A percentile compares a stretch with the other conserved stretches of the same genome.
These are phyloP conservation scores for Fissipunctia ypsillon DNA, from an alignment of 2,888 invertebrate species.

Conservation along the genomic window DNA sequence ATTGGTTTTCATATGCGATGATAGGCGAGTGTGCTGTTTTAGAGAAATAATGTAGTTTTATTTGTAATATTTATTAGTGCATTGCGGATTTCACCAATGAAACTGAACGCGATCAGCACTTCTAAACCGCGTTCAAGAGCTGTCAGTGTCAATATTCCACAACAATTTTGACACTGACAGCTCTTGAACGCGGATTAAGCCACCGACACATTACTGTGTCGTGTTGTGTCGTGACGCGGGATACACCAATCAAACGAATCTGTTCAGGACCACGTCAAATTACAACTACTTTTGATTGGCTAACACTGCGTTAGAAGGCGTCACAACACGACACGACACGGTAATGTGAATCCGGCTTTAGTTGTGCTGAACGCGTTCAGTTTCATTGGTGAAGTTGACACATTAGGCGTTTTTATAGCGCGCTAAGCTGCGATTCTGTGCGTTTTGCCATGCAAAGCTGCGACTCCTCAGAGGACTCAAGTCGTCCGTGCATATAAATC, in stretches of 20 bases:
- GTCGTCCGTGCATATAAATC: constrained; percentile 36
- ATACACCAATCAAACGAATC: no score
- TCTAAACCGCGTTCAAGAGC: not conserved
- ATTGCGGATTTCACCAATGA: not conserved
- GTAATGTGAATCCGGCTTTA: no score
- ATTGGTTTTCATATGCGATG: constrained; percentile 29
- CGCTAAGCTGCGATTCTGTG: not conserved
- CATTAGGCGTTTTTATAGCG: constrained; percentile 7
- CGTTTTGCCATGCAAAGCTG: constrained; percentile 5
- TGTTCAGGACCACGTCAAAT: no score
- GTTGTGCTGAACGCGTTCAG: not conserved
- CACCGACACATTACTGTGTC: no score
- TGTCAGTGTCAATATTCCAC: not conserved
- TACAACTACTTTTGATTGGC: no score
- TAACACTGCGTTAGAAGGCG: no score
- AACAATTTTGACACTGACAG: not conserved
- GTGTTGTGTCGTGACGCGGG: no score
- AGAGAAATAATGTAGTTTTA: constrained; percentile 8
- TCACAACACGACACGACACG: no score
- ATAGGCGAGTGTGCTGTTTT: not conserved
- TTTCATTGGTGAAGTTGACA: not conserved
- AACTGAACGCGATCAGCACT: not conserved
- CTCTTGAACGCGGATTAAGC: no score
- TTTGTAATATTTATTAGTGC: constrained; percentile 5
- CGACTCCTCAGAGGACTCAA: constrained; percentile 19